Evolutionary conservation across 2,888 invertebrate species (phyloP), one percentile per base, ranked within the genome.

Genomic region (Steinernema scapterisci): DNA sequence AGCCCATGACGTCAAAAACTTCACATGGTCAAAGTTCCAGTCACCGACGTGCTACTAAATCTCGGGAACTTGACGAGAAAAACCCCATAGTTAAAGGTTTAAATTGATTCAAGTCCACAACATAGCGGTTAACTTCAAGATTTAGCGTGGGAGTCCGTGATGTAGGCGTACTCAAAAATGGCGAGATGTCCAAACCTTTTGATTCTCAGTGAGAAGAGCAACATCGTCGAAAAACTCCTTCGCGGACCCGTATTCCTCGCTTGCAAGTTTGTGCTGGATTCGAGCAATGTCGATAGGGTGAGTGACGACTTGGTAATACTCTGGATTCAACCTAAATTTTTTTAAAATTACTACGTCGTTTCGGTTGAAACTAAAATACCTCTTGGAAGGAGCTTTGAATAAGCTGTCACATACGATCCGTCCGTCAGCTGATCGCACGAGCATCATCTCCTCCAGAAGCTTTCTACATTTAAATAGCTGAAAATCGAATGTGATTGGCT

Each of bases 251-350:
- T 99, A 99, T 73, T 96, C 95, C 84, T 97, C 97, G 0, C 94
- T 95, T 91, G 95, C 96, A 11, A 97, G 89, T 88, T 97, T 97
- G 87, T 96, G 96, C 88, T 97, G 96, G 1, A 99, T 95, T 89
- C 93, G 92, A 52, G 96, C 89, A 86, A 99, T 91, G 89, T 99
- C 97, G 87, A 99, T 97, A 0, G 97, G 97, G 87, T 94, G 94
- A 7, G 92, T 91, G 0, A 99, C 95, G 46, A 95, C 93, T 86
- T 91, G 88, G 82, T 90, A 89, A 82, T 90, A 90, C 77, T 90
- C 89, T 2, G 90, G 88, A 71, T 88, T 63, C 31, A 63, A n/a
- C 19, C 63, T 63, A n/a, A 31, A 63, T 9, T 31, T 7, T 63
- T 3, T 21, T 56, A 72, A n/a, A n/a, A n/a, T n/a, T n/a, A n/a